Evolutionary conservation across 2,113 vertebrate species (phyloP).

Genomic region (Aleadryas rufinucha): DNA sequence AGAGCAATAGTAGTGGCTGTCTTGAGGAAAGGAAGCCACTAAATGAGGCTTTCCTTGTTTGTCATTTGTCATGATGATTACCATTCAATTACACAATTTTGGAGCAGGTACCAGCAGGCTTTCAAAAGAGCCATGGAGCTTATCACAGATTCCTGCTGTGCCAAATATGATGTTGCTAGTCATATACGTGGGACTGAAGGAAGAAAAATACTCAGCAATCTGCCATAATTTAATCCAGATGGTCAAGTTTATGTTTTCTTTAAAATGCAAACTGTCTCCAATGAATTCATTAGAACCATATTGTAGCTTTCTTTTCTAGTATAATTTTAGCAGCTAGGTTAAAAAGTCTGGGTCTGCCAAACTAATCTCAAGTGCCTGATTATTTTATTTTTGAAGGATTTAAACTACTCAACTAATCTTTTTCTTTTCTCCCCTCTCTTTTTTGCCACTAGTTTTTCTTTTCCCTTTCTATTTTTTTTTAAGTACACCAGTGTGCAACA

Average conservation of each 20-base stretch:
- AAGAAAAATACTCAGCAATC: constrained; percentile 55
- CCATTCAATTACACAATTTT: background rate
- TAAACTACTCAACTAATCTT: background rate
- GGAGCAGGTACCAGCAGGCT: background rate
- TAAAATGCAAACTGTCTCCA: constrained; percentile 59
- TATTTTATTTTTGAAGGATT: constrained; percentile 34
- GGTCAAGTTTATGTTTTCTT: constrained; percentile 66
- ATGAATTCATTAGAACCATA: constrained; percentile 62
- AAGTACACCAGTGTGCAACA: background rate
- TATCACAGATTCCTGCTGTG: constrained; percentile 14
- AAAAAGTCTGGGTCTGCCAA: constrained; percentile 26
- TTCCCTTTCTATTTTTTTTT: background rate
- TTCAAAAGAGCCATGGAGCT: background rate
- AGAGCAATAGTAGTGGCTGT: background rate
- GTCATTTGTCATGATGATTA: background rate
- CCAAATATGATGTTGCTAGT: constrained; percentile 24
- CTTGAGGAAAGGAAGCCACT: background rate
- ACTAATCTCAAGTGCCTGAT: constrained; percentile 29
- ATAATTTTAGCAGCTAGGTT: constrained; percentile 31
- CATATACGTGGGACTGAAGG: background rate
- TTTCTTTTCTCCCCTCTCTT: rapidly evolving
- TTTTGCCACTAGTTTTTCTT: background rate
- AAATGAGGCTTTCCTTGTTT: background rate
- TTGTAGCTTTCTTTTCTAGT: constrained; percentile 48
- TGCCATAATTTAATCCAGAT: constrained; percentile 61